A percentile compares a stretch with the other conserved stretches of the same genome.
phyloP scores from a whole-genome alignment of 2,113 vertebrate species.

The Salvelinus alpinus region DNA sequence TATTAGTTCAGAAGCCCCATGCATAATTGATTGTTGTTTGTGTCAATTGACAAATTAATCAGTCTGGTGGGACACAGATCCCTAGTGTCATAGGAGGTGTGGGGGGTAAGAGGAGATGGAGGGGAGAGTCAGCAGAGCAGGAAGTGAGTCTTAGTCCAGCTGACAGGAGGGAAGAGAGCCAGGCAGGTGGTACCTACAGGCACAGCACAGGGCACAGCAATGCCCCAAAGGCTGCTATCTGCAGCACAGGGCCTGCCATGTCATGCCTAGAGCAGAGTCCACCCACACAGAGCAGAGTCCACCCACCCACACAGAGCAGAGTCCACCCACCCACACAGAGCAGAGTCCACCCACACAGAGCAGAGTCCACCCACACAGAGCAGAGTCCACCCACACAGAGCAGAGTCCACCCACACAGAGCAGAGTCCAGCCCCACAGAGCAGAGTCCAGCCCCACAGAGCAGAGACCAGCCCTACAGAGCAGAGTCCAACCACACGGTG shows the following conservation, averaged over 20 bases:
- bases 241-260: constrained; percentile 15
- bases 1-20: background rate
- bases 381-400: background rate
- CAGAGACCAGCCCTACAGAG: background rate
- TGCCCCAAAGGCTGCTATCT: constrained; percentile 8
- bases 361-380: background rate
- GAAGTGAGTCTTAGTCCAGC: background rate
- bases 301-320: background rate
- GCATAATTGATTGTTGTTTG: constrained; percentile 19
- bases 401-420: background rate
- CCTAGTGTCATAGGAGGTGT: background rate
- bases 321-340: no score
- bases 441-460: background rate
- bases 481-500: background rate
- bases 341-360: background rate
- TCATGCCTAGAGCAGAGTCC: constrained; percentile 15
- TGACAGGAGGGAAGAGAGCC: background rate
- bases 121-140: constrained; percentile 9
- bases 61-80: constrained; percentile 22
- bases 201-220: background rate
- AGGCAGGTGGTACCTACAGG: constrained; percentile 8
- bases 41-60: constrained; percentile 5
- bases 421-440: background rate
- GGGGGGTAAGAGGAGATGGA: background rate
- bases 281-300: background rate